Evolutionary conservation across 2,888 invertebrate species (phyloP).

Genomic region (Phaedon cochleariae): DNA sequence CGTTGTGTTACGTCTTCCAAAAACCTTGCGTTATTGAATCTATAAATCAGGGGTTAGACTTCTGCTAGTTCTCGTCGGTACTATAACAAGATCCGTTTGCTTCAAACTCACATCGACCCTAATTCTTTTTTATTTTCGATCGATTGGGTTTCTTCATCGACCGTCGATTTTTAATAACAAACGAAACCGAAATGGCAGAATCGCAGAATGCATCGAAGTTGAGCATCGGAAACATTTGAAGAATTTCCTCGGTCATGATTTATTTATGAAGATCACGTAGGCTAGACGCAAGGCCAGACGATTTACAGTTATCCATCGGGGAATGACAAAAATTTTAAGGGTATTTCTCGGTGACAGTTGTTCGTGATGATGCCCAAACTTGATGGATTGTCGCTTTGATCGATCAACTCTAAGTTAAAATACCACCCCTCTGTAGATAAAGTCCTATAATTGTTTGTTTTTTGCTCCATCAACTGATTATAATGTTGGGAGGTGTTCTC

Average conservation of each 20-base stretch:
- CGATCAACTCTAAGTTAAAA: neutral
- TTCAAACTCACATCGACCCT: neutral
- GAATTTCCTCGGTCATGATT: conserved; percentile 47
- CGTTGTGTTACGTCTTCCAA: too few species aligned
- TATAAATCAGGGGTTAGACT: too few species aligned
- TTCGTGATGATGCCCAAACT: neutral
- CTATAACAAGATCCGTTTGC: neutral
- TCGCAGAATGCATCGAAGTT: conserved; percentile 27
- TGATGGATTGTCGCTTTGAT: neutral
- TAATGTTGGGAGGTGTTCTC: too few species aligned
- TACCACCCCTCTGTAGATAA: too few species aligned
- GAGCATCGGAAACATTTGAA: conserved; percentile 35
- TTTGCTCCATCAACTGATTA: too few species aligned
- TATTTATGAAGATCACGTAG: conserved; percentile 52
- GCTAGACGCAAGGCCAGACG: conserved; percentile 55
- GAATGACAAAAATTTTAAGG: conserved; percentile 48
- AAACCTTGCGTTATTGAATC: too few species aligned
- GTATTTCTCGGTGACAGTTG: conserved; percentile 23
- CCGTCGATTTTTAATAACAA: conserved; percentile 27
- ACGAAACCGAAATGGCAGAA: conserved; percentile 24
- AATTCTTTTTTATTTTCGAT: neutral
- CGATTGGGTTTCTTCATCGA: conserved; percentile 7
- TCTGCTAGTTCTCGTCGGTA: neutral
- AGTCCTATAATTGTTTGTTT: too few species aligned
- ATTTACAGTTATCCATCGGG: conserved; percentile 48